A percentile compares a stretch with the other conserved stretches of the same genome.
These are phyloP conservation scores for Setophaga kirtlandii DNA, from an alignment of 2,113 vertebrate species.

Conservation along the genomic window DNA sequence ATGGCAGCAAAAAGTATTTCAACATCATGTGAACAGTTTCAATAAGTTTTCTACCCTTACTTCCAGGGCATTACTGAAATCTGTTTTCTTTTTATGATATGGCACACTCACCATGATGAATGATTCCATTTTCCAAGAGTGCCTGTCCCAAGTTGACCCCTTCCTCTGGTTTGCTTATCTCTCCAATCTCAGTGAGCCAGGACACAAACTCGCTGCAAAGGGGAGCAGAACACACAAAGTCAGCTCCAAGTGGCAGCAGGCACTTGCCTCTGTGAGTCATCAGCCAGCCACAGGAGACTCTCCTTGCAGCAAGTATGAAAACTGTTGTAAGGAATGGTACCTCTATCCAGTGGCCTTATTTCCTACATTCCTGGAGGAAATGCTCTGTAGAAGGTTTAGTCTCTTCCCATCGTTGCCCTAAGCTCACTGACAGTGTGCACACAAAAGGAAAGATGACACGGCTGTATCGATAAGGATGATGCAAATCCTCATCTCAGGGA, in stretches of 20 bases:
- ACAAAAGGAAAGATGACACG: not conserved
- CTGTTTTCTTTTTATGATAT: not conserved
- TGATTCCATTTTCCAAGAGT: slow-evolving; percentile 95
- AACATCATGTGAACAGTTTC: not conserved
- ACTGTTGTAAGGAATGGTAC: not conserved
- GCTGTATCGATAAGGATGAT: not conserved
- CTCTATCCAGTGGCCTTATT: not conserved
- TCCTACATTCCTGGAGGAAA: not conserved
- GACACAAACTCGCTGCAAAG: slow-evolving; percentile 92
- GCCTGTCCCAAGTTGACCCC: slow-evolving; percentile 97
- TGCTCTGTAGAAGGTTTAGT: not conserved
- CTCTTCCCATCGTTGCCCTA: not conserved
- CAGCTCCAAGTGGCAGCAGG: not conserved
- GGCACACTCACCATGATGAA: slow-evolving; percentile 91
- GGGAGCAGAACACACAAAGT: slow-evolving; percentile 23
- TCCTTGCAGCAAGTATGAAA: not conserved
- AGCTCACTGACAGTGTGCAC: not conserved
- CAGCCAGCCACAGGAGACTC: not conserved
- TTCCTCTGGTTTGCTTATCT: slow-evolving; percentile 97
- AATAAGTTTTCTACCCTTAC: not conserved
- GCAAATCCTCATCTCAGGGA: not conserved
- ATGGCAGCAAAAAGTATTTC: not conserved
- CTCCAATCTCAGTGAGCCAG: slow-evolving; percentile 94
- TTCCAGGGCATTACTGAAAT: not conserved
- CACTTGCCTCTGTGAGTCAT: not conserved